phyloP scores from a whole-genome alignment of 2,797 vertebrate genomes.

The Clamator glandarius region DNA sequence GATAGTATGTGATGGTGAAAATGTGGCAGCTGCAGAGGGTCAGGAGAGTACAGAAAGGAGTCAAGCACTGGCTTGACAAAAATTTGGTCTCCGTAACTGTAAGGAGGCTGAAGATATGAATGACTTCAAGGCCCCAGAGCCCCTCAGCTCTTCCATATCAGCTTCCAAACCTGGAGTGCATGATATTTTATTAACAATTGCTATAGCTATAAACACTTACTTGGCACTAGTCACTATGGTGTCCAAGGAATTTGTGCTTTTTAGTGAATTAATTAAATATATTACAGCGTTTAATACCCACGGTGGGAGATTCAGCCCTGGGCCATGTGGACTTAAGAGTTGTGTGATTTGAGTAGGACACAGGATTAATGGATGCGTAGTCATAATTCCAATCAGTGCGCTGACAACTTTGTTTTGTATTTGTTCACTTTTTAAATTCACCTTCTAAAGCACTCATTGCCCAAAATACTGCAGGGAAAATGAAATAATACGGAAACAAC shows the following conservation, averaged over 20 bases:
- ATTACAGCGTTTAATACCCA: neutral
- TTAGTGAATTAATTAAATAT: slow-evolving; percentile 33
- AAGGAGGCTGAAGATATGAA: neutral
- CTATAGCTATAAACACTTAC: neutral
- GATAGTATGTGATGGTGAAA: neutral
- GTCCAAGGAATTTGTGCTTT: neutral
- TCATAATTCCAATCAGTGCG: neutral
- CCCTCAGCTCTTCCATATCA: neutral
- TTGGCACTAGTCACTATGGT: neutral
- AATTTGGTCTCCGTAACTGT: neutral
- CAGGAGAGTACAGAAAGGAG: neutral
- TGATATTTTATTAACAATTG: neutral
- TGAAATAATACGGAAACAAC: slow-evolving; percentile 37
- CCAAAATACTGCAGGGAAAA: neutral
- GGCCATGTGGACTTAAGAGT: neutral
- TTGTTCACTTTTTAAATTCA: slow-evolving; percentile 16
- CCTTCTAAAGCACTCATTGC: neutral
- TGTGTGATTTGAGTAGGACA: neutral
- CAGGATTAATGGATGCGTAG: neutral
- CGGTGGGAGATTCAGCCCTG: neutral
- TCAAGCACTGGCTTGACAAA: neutral
- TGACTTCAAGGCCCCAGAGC: neutral
- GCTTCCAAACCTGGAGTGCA: neutral
- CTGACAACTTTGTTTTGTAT: slow-evolving; percentile 26
- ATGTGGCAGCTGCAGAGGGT: neutral